These are phyloP conservation scores for Ascaphus truei DNA, from an alignment of 2,113 vertebrate species.

Conservation along the genomic window DNA sequence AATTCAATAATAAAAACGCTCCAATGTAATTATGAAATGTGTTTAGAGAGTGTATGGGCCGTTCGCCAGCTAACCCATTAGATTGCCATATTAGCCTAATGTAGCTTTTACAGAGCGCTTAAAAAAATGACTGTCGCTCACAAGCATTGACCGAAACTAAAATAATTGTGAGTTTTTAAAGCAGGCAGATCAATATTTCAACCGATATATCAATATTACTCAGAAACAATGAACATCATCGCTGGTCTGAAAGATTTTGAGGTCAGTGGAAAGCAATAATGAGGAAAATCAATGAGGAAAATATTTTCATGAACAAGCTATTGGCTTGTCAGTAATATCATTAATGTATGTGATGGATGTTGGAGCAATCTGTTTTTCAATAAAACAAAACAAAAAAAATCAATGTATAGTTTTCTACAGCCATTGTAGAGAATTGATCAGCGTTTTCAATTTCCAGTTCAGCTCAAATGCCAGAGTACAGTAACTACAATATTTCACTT, in stretches of 20 bases:
- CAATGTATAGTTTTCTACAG: slow-evolving; percentile 12
- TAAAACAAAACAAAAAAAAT: slow-evolving; percentile 33
- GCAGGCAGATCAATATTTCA: neutral
- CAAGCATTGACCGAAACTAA: neutral
- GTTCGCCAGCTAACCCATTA: too few species aligned
- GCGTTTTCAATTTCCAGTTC: neutral
- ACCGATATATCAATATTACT: slow-evolving; percentile 8
- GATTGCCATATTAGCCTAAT: too few species aligned
- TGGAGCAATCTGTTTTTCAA: slow-evolving; percentile 15
- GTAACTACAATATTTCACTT: neutral
- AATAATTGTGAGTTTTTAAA: neutral
- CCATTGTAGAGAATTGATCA: slow-evolving; percentile 8
- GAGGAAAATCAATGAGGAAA: slow-evolving; percentile 3
- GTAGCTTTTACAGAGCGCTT: too few species aligned
- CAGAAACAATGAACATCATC: neutral
- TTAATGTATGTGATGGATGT: slow-evolving; percentile 14
- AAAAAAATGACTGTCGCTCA: too few species aligned
- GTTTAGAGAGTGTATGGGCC: too few species aligned
- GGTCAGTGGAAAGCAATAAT: slow-evolving; percentile 3
- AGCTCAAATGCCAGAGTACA: neutral
- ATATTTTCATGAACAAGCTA: slow-evolving; percentile 2
- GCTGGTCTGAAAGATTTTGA: slow-evolving; percentile 1
- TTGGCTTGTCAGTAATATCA: neutral
- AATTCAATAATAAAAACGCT: too few species aligned
- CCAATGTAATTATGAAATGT: too few species aligned